Evolutionary conservation across 2,888 invertebrate species (phyloP).

Genomic region (Melanargia galathea): DNA sequence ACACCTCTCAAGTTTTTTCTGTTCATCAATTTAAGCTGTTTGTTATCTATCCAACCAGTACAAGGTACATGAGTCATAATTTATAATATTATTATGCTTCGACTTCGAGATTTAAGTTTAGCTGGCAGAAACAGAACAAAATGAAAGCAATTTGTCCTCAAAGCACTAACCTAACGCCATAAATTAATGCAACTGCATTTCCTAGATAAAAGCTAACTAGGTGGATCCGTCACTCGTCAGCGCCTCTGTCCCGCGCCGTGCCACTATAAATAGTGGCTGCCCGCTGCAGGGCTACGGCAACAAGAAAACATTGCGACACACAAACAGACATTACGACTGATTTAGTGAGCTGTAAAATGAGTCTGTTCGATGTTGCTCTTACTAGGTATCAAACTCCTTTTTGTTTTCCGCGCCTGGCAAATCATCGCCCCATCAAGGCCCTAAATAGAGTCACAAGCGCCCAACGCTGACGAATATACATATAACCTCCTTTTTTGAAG

Average conservation of each 20-base stretch:
- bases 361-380: background rate
- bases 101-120: background rate
- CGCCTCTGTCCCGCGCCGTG: constrained; percentile 13
- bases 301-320: constrained; percentile 7
- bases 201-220: constrained; percentile 41
- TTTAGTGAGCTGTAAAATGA: background rate
- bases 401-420: too few species aligned
- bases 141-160: constrained; percentile 2
- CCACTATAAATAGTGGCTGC: constrained; percentile 28
- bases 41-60: too few species aligned
- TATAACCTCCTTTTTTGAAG: too few species aligned
- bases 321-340: background rate
- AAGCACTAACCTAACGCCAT: constrained; percentile 12
- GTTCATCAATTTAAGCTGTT: too few species aligned
- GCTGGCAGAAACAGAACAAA: background rate
- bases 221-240: constrained; percentile 26
- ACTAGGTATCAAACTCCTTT: background rate
- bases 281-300: background rate
- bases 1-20: too few species aligned
- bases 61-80: too few species aligned
- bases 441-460: too few species aligned
- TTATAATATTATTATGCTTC: too few species aligned
- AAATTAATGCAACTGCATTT: constrained; percentile 27
- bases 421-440: too few species aligned
- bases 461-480: too few species aligned